Evolutionary conservation across 1,140 invertebrate genomes (phyloP), one percentile per base, ranked within the genome.

Genomic region (Metaphire vulgaris): DNA sequence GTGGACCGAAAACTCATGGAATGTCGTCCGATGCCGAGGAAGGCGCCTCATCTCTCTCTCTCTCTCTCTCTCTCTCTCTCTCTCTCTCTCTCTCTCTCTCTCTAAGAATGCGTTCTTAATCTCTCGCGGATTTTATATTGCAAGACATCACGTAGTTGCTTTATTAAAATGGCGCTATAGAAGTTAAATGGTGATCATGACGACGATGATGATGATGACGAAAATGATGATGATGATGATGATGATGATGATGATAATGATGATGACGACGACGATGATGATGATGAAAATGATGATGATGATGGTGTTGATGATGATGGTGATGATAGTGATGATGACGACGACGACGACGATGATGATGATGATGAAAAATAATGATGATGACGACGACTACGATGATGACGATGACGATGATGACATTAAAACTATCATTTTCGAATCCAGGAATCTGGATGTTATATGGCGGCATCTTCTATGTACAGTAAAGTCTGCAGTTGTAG

Each of bases 311-410:
- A 31, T n/a, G 65, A 70, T 70, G 69, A 70, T 70, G 69, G 32
- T 70, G 69, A n/a, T 70, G 69, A 70, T 31, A 31, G 32, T 12
- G 69, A 31, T 70, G 69, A 70, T 12, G 69, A 70, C 32, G 69
- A 70, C 32, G 69, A 70, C 32, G 69, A n/a, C 32, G 69, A 70
- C 30, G 69, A 70, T 70, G 69, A 14, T 70, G 69, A 14, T 70
- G 69, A 30, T 31, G 69, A 30, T 70, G 69, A 30, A 29, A 31
- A 30, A 21, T 26, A 12, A n/a, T n/a, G n/a, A n/a, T n/a, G n/a
- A n/a, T n/a, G n/a, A n/a, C n/a, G n/a, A n/a, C n/a, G n/a, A n/a
- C 30, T 26, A 30, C 30, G 69, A 6, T 14, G 69, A 12, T 1
- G 69, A 12, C 1, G 69, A 70, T 12, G 69, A n/a, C n/a, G 30